Base-by-base conservation (phyloP, 37 sponge, comb jelly and placozoan species). In the Eunapius fragilis region DNA sequence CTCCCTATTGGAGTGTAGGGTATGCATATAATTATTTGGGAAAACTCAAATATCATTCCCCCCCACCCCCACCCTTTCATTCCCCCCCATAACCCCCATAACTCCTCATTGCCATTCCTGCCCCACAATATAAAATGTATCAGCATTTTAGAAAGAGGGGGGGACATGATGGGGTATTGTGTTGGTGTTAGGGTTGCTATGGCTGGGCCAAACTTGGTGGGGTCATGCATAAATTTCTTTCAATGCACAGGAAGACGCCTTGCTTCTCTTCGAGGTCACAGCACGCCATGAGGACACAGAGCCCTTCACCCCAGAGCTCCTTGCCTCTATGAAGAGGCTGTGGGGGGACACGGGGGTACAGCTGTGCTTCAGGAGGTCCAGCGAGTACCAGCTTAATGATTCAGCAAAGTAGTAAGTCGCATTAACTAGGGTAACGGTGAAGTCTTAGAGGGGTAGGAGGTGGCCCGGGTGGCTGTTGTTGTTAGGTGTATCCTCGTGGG, bases 371-470 rank as follows among this genome's bases (percentile, higher is more conserved):
- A 82, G 71, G 74, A 80, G 94, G 68, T 93, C 94, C 37, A 86
- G 92, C 23, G 98, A 97, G 74, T 97, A 95, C 77, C 98, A 97
- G 47, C 94, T 97, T 41, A 95, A 97, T 70, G 98, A 97, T 45
- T 97, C 98, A 28, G 98, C 98, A 19, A 87, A 97, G 88, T 97
- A 95, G 97, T 96, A 68, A 89, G 97, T 85, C 5, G 30, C 49
- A 58, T 79, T 58, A 30, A 58, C 14, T 10, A 45, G 4, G 9
- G 4, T 45, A 45, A 45, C 9, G 47, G 9, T 45, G 4, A 45
- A 4, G 7, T 58, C 1, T 17, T 58, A 17, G 22, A 4, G 6
- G 58, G 22, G 19, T 58, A 2, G 41, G 3, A 6, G 41, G 41
- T 41, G 3, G 6, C 6, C 6, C 6, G 41, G 41, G 41, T 12